Conservation (phyloP, 2,888 invertebrate genomes). For the Pollenia angustigena region DNA sequence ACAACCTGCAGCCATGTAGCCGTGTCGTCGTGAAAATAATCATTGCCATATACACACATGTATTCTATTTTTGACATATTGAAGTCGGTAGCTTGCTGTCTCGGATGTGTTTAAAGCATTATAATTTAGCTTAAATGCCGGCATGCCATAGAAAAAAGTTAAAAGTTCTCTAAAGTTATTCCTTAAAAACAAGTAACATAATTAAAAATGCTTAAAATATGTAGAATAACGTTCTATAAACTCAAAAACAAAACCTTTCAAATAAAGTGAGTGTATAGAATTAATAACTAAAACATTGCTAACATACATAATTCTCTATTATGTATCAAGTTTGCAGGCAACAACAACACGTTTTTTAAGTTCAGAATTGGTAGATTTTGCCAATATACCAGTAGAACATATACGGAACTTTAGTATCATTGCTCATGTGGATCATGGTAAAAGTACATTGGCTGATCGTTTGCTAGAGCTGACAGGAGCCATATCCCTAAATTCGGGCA, state of each 20-base stretch:
- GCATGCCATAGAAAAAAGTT: constrained; percentile 31
- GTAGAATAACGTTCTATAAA: constrained; percentile 37
- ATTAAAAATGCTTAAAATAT: constrained; percentile 56
- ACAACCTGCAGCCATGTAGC: too few species aligned
- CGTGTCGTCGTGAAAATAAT: too few species aligned
- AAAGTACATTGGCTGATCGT: constrained; percentile 98
- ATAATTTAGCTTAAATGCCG: constrained; percentile 36
- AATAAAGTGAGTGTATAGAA: constrained; percentile 39
- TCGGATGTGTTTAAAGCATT: too few species aligned
- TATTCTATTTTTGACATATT: too few species aligned
- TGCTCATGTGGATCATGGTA: constrained; percentile 99
- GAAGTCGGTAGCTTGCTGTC: too few species aligned
- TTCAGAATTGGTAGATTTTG: constrained; percentile 74
- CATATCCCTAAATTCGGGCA: constrained; percentile 87
- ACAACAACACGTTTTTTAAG: constrained; percentile 35
- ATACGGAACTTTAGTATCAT: constrained; percentile 98
- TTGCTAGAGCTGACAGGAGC: constrained; percentile 96
- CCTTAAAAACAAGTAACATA: not conserved
- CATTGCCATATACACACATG: too few species aligned
- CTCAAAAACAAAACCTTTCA: constrained; percentile 27
- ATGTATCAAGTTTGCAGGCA: constrained; percentile 25
- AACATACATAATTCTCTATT: constrained; percentile 17
- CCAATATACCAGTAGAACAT: constrained; percentile 79
- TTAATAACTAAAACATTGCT: not conserved
- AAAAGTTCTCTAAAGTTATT: not conserved